Conservation (phyloP, 2,888 invertebrate genomes). For the Theretra japonica region DNA sequence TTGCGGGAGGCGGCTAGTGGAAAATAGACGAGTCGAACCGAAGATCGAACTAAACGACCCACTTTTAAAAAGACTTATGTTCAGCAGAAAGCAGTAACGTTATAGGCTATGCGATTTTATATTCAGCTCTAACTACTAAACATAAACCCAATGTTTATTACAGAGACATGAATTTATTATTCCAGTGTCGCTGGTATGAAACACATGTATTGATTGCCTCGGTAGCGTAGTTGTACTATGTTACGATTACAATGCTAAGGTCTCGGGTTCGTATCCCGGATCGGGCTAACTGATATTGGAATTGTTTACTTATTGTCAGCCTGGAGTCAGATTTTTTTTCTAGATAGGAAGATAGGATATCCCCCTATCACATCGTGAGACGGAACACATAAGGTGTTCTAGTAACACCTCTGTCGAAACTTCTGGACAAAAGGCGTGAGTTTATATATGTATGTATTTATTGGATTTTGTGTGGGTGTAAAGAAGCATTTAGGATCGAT, state of each 20-base stretch:
- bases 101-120: not conserved
- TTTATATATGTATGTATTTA: too few relatives aligned
- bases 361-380: too few relatives aligned
- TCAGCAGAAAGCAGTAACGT: not conserved
- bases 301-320: too few relatives aligned
- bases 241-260: too few relatives aligned
- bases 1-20: not conserved
- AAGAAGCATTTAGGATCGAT: not conserved
- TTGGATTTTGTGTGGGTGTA: not conserved
- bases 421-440: too few relatives aligned
- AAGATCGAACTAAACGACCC: not conserved
- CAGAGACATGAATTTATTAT: not conserved
- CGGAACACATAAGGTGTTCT: too few relatives aligned
- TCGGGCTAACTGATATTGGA: too few relatives aligned
- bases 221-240: too few relatives aligned
- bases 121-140: not conserved
- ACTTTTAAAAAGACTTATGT: not conserved
- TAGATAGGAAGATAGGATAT: too few relatives aligned
- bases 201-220: not conserved
- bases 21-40: not conserved
- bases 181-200: not conserved
- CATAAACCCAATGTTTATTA: not conserved
- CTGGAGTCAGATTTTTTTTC: too few relatives aligned
- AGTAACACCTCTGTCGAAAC: too few relatives aligned
- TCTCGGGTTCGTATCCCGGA: too few relatives aligned